Base-by-base conservation (phyloP, 2,888 invertebrate species). In the Achlya flavicornis region DNA sequence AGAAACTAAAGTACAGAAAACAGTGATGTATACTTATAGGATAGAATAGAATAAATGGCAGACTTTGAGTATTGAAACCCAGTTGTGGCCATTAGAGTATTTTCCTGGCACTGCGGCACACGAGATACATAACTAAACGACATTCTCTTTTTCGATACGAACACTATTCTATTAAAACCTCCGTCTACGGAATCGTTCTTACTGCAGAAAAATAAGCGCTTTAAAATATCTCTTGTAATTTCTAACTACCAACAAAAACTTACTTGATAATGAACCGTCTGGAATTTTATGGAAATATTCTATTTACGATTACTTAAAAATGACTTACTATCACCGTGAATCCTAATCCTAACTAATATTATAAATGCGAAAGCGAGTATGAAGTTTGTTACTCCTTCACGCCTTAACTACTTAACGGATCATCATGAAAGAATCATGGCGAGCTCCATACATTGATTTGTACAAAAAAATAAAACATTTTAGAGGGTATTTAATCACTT, bases 81-180 rank as follows among this genome's bases (percentile, higher is more conserved):
- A 66, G 61, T 66, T 41, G 59, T n/a, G 43, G 59, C 66, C 66
- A 66, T 67, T 66, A 66, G 66, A 64, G 63, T 32, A 62, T 38
- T 53, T 53, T 33, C 58, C 38, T 59, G 35, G 16, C 62, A 57
- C 57, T n/a, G 11, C 48, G 53, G 62, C 60, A 14, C 26, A 46
- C 38, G 66, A 61, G 61, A 62, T 63, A 63, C 43, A 33, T 38
- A 62, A 61, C 67, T 63, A 58, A 63, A 61, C 66, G 46, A 41
- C 61, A 62, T 43, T 62, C 64, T 66, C 69, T 65, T 71, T 70
- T 70, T 68, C 67, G 64, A 63, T 63, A 63, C 65, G 63, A 68
- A 66, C 66, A 65, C 61, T 65, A 68, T 69, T 69, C 68, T 71
- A 67, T 66, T 70, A 73, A 71, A 73, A 64, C 65, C 64, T 62